These are phyloP conservation scores for Phoenicopterus ruber DNA, from an alignment of 2,113 vertebrate species.

Conservation along the genomic window DNA sequence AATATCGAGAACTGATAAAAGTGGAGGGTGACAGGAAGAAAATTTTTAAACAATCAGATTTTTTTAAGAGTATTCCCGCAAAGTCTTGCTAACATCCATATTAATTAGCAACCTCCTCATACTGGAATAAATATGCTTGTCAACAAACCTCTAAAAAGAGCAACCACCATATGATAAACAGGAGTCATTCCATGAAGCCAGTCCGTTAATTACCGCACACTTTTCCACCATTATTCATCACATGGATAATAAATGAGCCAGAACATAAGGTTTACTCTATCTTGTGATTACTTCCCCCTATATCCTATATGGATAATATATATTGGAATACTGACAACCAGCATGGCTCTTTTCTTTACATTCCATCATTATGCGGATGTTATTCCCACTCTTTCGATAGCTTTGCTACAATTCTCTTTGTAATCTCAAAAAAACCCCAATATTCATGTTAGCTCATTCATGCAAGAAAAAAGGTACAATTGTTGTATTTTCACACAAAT, in stretches of 20 bases:
- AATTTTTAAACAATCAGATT: not conserved
- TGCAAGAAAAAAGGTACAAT: not conserved
- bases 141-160: not conserved
- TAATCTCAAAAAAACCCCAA: not conserved
- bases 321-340: not conserved
- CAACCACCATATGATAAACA: not conserved
- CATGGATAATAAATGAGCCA: conserved; percentile 4
- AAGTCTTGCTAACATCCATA: not conserved
- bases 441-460: not conserved
- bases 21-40: not conserved
- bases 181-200: not conserved
- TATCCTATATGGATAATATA: not conserved
- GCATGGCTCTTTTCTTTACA: not conserved
- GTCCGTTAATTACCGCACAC: not conserved
- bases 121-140: not conserved
- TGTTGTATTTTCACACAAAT: not conserved
- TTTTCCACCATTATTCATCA: conserved; percentile 2
- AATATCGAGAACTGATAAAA: not conserved
- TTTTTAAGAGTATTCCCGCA: not conserved
- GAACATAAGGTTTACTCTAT: conserved; percentile 1
- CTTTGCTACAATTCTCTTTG: not conserved
- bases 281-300: not conserved
- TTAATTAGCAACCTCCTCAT: not conserved
- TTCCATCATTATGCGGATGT: not conserved
- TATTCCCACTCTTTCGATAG: not conserved